phyloP scores from a whole-genome alignment of 2,888 invertebrate genomes.

The Agonopterix heracliana region DNA sequence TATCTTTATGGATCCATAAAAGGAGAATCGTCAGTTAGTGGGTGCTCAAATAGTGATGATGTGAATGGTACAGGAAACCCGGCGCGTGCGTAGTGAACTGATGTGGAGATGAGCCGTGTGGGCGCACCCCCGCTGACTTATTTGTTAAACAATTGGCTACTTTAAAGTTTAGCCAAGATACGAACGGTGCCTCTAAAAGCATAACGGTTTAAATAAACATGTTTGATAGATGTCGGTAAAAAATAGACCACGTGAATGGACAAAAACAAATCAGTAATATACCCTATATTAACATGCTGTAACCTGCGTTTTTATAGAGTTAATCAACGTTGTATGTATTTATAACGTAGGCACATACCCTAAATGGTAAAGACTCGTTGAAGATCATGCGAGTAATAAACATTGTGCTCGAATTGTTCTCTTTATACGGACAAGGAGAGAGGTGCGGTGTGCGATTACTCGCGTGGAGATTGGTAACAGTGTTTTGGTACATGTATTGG shows the following conservation, averaged over 20 bases:
- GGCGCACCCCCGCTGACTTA: constrained; percentile 62
- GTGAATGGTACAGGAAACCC: constrained; percentile 62
- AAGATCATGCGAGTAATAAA: constrained; percentile 38
- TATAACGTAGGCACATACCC: too few species aligned
- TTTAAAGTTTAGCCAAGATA: constrained; percentile 20
- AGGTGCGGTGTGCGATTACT: constrained; percentile 52
- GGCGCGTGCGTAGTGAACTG: constrained; percentile 65
- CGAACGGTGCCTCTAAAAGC: background rate
- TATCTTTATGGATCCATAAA: constrained; percentile 27
- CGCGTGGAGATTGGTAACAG: constrained; percentile 56
- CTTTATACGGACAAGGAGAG: constrained; percentile 46
- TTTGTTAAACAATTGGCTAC: constrained; percentile 53
- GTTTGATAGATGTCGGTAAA: too few species aligned
- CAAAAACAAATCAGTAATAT: too few species aligned
- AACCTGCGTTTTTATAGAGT: too few species aligned
- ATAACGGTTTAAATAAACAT: background rate
- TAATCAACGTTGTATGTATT: too few species aligned
- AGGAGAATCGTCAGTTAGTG: constrained; percentile 38
- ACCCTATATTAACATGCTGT: too few species aligned
- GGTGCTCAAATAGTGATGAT: constrained; percentile 48
- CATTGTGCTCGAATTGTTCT: constrained; percentile 48
- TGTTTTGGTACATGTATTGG: constrained; percentile 37
- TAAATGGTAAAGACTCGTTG: constrained; percentile 7
- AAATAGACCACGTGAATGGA: too few species aligned
- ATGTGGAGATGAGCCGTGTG: constrained; percentile 65